Evolutionary conservation across 30 jellyfish, hydroid and myxozoan species (phyloP).

Genomic region (Morbakka virulenta): DNA sequence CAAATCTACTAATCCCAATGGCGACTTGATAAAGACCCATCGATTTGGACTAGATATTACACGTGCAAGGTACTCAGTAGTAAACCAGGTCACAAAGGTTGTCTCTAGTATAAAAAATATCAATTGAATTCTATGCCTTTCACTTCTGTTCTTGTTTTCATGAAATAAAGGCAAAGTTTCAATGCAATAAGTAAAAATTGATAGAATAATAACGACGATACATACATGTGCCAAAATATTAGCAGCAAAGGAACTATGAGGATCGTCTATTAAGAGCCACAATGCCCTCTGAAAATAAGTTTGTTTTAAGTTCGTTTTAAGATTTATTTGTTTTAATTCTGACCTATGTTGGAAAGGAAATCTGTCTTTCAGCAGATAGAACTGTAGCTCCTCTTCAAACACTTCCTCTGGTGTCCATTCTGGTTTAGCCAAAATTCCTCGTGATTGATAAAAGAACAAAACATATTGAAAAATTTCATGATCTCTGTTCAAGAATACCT

Average conservation of each 20-base stretch:
- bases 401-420: constrained; percentile 19
- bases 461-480: constrained; percentile 32
- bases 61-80: constrained; percentile 46
- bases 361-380: neutral
- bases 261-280: constrained; percentile 47
- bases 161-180: constrained; percentile 26
- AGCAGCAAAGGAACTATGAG: constrained; percentile 43
- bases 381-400: constrained; percentile 32
- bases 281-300: neutral
- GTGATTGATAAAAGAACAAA: constrained; percentile 53
- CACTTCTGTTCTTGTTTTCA: neutral
- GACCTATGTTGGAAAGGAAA: neutral
- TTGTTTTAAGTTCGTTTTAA: neutral
- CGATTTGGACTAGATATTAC: constrained; percentile 39
- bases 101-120: constrained; percentile 41
- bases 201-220: constrained; percentile 17
- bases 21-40: constrained; percentile 24
- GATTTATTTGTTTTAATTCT: neutral
- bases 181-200: constrained; percentile 48
- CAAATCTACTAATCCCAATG: constrained; percentile 50
- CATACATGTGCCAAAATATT: constrained; percentile 30
- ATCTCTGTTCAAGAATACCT: constrained; percentile 35
- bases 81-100: constrained; percentile 40
- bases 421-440: constrained; percentile 60
- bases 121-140: neutral